phyloP scores from a whole-genome alignment of 2,113 vertebrate genomes.

The Cottus gobio region DNA sequence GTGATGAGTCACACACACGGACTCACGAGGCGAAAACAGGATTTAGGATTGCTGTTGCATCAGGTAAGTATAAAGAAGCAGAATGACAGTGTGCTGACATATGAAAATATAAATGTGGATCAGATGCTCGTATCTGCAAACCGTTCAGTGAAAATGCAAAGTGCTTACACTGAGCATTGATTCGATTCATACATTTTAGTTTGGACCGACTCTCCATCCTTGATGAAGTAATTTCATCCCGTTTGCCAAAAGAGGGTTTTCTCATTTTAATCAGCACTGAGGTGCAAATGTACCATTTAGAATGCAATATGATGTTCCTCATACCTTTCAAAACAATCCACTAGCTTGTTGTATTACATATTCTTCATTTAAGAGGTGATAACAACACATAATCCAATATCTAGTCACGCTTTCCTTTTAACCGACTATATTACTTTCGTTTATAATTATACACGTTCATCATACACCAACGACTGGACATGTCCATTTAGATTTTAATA shows the following conservation, averaged over 20 bases:
- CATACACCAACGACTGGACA: neutral
- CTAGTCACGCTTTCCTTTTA: neutral
- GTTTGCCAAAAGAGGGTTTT: neutral
- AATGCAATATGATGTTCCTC: neutral
- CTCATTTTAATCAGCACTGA: conserved; percentile 4
- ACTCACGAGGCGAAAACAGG: neutral
- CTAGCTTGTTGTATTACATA: neutral
- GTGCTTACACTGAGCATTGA: neutral
- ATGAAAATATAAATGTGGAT: neutral
- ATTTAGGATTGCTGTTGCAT: neutral
- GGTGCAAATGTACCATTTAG: neutral
- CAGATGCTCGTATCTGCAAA: neutral
- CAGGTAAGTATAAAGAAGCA: neutral
- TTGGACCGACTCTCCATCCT: neutral
- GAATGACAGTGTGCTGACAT: neutral
- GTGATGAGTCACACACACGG: neutral
- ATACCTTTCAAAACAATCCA: neutral
- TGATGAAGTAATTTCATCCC: neutral
- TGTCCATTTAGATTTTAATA: conserved; percentile 19
- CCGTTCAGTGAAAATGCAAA: too few relatives aligned
- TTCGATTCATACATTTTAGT: too few relatives aligned
- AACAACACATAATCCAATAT: neutral
- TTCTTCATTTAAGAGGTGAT: conserved; percentile 3
- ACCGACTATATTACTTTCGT: neutral
- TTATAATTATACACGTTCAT: conserved; percentile 25